Evolutionary conservation across 2,797 vertebrate genomes (phyloP), one percentile per base, ranked within the genome.

Genomic region (Hydrophis major): DNA sequence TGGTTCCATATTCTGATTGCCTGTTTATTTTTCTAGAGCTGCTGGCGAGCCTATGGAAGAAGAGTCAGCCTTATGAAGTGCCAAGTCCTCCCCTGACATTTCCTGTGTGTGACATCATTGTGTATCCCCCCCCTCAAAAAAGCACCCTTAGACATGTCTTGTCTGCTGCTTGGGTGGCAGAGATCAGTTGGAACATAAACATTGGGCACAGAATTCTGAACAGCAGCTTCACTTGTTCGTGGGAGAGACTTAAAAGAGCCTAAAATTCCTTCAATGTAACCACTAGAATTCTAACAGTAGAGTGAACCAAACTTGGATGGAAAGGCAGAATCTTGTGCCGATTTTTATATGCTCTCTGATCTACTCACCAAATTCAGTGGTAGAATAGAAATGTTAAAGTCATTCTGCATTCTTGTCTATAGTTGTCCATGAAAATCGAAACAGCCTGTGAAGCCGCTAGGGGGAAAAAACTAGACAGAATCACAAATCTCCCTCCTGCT

Each of bases 71-170:
- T 97, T 97, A 96, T 97, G 98, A 99, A 98, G 98, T 99, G 99
- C 99, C 99, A 99, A 98, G 98, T 98, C 96, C 97, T 98, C 97
- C 74, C 97, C 94, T 89, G 97, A 98, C 98, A 98, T 98, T 99
- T 99, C 99, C 99, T 99, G 98, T 98, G 98, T 96, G 98, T 99
- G 99, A 99, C 99, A 99, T 99, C 99, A 99, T 99, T 99, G 98
- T 98, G 98, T 98, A 98, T 98, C 97, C 56, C 87, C 47, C 57
- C 42, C 7, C 98, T 97, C 59, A 0, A 55, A 97, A 91, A 97
- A 98, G 98, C 98, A 98, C 98, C 98, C 97, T 97, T 98, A 98
- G 98, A 98, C 98, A 96, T 98, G 98, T 98, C 98, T 98, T 98
- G 98, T 99, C 98, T 98, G 98, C 99, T 98, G 98, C 98, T 98